Evolutionary conservation across 2,888 invertebrate genomes (phyloP), one percentile per base, ranked within the genome.

Genomic region (Amphipyra berbera): DNA sequence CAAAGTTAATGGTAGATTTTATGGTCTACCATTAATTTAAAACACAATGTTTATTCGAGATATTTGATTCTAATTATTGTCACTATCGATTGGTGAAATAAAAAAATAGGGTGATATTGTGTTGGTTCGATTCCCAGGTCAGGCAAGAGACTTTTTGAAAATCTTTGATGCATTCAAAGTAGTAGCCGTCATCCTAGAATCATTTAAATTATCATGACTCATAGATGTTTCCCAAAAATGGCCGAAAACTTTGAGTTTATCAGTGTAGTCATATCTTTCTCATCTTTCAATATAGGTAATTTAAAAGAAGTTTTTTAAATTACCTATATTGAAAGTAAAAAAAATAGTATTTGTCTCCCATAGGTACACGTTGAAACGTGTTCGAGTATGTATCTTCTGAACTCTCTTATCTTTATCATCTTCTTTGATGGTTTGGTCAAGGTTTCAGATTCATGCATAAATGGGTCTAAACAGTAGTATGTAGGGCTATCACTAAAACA

Each of bases 191-290:
- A 96, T 82, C 69, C 95, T 94, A 0, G 97, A 97, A 81, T 96
- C 96, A 84, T 97, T 97, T 40, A 98, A 91, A 81, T 98, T 97
- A 79, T 98, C 97, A 83, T 98, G 97, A 0, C 97, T 97, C 67
- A 98, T 90, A 62, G 97, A 96, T 1, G 96, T 96, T 61, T 97
- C 96, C 97, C 98, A 98, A 80, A 97, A 96, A 73, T 98, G 96
- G 0, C 96, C 97, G 85, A 98, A 98, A 97, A 96, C 3, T 95
- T 95, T 6, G 95, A 91, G 0, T 89, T 79, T 45, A 87, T 88
- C 85, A 97, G 95, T 2, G 91, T 88, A 0, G 96, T 95, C 42
- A 97, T 96, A 76, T n/a, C n/a, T n/a, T n/a, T n/a, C n/a, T n/a
- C n/a, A n/a, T n/a, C 96, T 96, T 15, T 91, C 85, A 2, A 96